A percentile compares a stretch with the other conserved stretches of the same genome.
These are phyloP conservation scores for Ptychobarbus kaznakovi DNA, from an alignment of 2,797 vertebrate genomes.

Conservation along the genomic window DNA sequence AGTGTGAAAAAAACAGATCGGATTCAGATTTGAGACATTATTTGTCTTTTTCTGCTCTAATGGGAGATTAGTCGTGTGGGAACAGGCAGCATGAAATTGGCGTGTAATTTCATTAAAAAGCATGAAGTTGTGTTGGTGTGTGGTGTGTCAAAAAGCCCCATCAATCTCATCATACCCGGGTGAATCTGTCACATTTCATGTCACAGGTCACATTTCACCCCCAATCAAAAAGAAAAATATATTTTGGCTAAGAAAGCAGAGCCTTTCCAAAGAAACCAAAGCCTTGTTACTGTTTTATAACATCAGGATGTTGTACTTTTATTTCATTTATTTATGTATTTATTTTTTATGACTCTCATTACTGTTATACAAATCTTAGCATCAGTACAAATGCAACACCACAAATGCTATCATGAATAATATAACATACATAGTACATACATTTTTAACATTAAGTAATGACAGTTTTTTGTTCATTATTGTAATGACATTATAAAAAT, in stretches of 20 bases:
- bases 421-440: not conserved
- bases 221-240: not conserved
- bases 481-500: not conserved
- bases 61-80: constrained; percentile 40
- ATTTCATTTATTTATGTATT: not conserved
- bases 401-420: not conserved
- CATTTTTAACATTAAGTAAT: not conserved
- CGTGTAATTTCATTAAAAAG: constrained; percentile 55
- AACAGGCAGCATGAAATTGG: constrained; percentile 50
- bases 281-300: not conserved
- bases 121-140: constrained; percentile 50
- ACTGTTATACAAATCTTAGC: not conserved
- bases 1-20: constrained; percentile 1
- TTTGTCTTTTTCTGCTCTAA: constrained; percentile 1
- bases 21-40: not conserved
- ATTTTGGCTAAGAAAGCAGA: not conserved
- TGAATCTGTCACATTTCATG: constrained; percentile 2
- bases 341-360: not conserved
- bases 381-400: no score
- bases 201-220: not conserved
- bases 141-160: constrained; percentile 22
- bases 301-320: not conserved
- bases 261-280: not conserved
- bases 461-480: not conserved
- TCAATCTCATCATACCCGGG: not conserved